phyloP scores from a whole-genome alignment of 2,797 vertebrate genomes.

The Dermochelys coriacea region DNA sequence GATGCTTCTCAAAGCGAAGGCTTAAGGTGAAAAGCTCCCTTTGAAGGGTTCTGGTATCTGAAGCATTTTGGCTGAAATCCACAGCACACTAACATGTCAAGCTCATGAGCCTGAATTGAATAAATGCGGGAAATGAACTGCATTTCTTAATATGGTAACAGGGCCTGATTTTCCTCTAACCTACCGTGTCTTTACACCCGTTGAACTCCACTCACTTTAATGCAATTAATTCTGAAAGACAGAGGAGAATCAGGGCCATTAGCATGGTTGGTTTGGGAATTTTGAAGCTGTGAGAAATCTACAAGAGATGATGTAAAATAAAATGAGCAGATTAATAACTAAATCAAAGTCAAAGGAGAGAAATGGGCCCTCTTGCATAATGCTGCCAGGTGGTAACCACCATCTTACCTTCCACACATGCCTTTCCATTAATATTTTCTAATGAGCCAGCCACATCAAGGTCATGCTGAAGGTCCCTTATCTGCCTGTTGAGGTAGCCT shows the following conservation, averaged over 20 bases:
- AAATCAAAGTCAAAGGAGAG: slow-evolving; percentile 41
- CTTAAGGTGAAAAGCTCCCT: slow-evolving; percentile 65
- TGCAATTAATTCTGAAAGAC: background rate
- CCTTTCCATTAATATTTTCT: slow-evolving; percentile 63
- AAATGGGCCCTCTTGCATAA: background rate
- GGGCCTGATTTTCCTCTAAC: background rate
- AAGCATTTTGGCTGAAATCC: slow-evolving; percentile 61
- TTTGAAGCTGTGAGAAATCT: slow-evolving; percentile 5
- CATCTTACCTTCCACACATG: slow-evolving; percentile 75
- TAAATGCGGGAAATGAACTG: slow-evolving; percentile 6
- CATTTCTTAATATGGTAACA: slow-evolving; percentile 34
- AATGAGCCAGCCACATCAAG: slow-evolving; percentile 70
- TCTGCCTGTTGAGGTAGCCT: slow-evolving; percentile 69
- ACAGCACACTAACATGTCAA: slow-evolving; percentile 25
- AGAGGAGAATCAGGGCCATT: slow-evolving; percentile 9
- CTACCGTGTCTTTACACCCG: background rate
- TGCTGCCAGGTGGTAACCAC: background rate
- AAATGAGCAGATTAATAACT: slow-evolving; percentile 40
- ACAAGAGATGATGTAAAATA: slow-evolving; percentile 16
- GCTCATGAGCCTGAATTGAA: background rate
- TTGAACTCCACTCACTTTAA: slow-evolving; percentile 22
- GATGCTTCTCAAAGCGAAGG: slow-evolving; percentile 75
- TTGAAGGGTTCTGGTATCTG: slow-evolving; percentile 64
- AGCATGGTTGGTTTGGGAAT: background rate
- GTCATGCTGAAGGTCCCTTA: slow-evolving; percentile 18